A percentile compares a stretch with the other conserved stretches of the same genome.
Evolutionary conservation across 2,797 vertebrate genomes (phyloP).

Genomic region (Loris lydekkerianus): DNA sequence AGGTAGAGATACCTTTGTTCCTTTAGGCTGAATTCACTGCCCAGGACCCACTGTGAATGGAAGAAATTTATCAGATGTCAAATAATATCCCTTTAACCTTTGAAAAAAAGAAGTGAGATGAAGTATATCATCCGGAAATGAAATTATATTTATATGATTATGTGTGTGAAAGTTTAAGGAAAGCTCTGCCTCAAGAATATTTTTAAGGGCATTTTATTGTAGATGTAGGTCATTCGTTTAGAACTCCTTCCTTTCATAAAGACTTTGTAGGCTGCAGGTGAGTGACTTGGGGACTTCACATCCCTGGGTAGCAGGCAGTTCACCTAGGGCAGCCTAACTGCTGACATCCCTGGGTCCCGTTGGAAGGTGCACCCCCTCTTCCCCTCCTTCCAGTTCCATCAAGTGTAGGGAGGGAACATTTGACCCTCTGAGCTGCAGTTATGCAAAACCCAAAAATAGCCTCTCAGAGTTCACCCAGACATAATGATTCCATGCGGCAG

Average conservation of each 20-base stretch:
- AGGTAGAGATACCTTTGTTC: neutral
- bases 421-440: conserved; percentile 68
- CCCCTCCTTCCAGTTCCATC: neutral
- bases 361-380: neutral
- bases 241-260: conserved; percentile 19
- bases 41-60: neutral
- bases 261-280: neutral
- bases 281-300: neutral
- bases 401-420: neutral
- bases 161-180: neutral
- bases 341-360: neutral
- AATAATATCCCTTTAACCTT: neutral
- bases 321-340: neutral
- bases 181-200: conserved; percentile 32
- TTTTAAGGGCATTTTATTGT: conserved; percentile 58
- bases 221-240: conserved; percentile 9
- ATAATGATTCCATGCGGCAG: conserved; percentile 78
- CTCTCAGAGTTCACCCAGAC: conserved; percentile 73
- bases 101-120: conserved; percentile 52
- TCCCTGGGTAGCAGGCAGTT: neutral
- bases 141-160: conserved; percentile 46
- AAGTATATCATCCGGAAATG: neutral
- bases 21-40: neutral
- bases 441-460: conserved; percentile 80
- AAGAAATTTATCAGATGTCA: neutral